Evolutionary conservation across 2,888 invertebrate genomes (phyloP), one percentile per base, ranked within the genome.

Genomic region (Eurytoma adleriae): DNA sequence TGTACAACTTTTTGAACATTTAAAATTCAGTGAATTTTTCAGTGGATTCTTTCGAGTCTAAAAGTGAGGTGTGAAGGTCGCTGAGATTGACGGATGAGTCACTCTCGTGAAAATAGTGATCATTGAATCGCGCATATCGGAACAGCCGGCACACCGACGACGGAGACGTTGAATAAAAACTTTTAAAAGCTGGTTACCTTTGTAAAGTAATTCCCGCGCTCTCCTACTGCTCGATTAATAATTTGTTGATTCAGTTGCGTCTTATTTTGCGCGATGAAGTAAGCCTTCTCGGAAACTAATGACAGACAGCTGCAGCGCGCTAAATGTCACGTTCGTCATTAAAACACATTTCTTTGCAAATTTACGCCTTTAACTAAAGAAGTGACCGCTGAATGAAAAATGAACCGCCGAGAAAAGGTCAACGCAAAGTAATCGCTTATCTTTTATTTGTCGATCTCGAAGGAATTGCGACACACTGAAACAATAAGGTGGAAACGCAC

Each of bases 191-290:
- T 2, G 24, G 2, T 24, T 24, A 24, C 24, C 24, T 24, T 24
- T 24, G 24, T 24, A 14, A 5, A 24, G 24, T 24, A 5, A 27
- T 30, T 30, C 13, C 27, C 7, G 16, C 27, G 12, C 50, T 52
- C n/a, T 61, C n/a, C 61, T 7, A 27, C 13, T 48, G 20, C 56
- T 20, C 18, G 12, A n/a, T 12, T 66, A 40, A 30, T 5, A 57
- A 56, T 40, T 20, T 74, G 74, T 74, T 74, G 57, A 66, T 57
- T 66, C 74, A 74, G 74, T 66, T 74, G 74, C 20, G 18, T 30
- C 16, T 56, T 50, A 50, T 71, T 14, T 61, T 27, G 64, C 40
- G 14, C 40, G 48, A 73, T 73, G 73, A 73, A 73, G 56, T 56
- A 73, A 61, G 59, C 59, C 24, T 24, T 61, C 59, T 24, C 5